A percentile compares a stretch with the other conserved stretches of the same genome.
These are phyloP conservation scores for Rostratula benghalensis DNA, from an alignment of 2,113 vertebrate genomes.

Conservation along the genomic window DNA sequence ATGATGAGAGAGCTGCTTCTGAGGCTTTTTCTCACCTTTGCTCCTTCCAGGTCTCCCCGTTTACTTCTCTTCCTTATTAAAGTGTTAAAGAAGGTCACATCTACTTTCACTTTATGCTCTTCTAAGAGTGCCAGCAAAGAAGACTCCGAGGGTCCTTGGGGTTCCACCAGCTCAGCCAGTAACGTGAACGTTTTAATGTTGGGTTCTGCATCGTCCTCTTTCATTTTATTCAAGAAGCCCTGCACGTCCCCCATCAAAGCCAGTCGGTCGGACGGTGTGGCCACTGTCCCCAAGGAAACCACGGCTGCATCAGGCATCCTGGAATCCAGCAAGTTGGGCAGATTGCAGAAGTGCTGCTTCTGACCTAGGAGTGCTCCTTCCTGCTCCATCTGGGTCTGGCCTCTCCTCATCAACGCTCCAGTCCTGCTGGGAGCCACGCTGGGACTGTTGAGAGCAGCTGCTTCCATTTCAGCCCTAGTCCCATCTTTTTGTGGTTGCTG, in stretches of 20 bases:
- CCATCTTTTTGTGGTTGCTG: not conserved
- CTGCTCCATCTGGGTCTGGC: not conserved
- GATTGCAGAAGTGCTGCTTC: not conserved
- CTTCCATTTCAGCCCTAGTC: not conserved
- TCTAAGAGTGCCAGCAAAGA: constrained; percentile 78
- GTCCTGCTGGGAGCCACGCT: rapidly evolving
- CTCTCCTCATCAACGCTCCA: not conserved
- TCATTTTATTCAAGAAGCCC: constrained; percentile 89
- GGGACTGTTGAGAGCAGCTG: not conserved
- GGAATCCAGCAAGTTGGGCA: constrained; percentile 83
- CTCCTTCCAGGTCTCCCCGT: constrained; percentile 79
- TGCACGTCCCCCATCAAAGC: constrained; percentile 85
- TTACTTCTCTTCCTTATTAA: constrained; percentile 84
- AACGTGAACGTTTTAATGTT: constrained; percentile 86
- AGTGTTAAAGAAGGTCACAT: constrained; percentile 88
- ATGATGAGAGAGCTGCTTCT: not conserved
- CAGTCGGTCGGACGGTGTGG: constrained; percentile 74
- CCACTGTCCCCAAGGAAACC: constrained; percentile 80
- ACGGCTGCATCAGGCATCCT: constrained; percentile 2
- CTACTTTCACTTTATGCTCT: constrained; percentile 76
- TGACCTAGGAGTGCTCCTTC: not conserved
- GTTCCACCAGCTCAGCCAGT: constrained; percentile 82
- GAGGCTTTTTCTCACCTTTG: constrained; percentile 79
- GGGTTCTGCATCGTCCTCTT: constrained; percentile 71
- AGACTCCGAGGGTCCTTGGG: constrained; percentile 71